Conservation (phyloP, 2,113 vertebrate genomes). For the Piaya cayana region DNA sequence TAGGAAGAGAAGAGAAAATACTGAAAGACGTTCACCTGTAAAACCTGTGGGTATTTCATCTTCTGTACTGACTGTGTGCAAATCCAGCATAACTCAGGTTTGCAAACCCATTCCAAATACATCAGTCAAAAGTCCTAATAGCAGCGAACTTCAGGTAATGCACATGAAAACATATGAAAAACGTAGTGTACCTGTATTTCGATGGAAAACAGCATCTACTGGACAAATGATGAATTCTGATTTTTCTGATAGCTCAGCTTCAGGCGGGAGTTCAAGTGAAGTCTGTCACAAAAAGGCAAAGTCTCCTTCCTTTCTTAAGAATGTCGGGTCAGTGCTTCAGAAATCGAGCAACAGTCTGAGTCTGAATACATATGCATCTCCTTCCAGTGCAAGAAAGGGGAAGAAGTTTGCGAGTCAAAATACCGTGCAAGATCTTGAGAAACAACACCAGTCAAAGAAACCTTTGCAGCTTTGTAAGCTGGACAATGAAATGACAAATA, state of each 20-base stretch:
- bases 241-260: not conserved
- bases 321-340: not conserved
- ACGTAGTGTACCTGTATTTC: not conserved
- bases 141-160: not conserved
- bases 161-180: not conserved
- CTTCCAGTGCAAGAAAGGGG: not conserved
- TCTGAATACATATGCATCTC: not conserved
- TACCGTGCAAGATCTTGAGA: not conserved
- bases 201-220: not conserved
- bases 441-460: not conserved
- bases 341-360: not conserved
- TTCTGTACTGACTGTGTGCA: not conserved
- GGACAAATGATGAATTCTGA: not conserved
- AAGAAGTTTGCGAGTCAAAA: conserved; percentile 37
- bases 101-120: not conserved
- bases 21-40: not conserved
- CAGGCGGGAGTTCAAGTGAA: not conserved
- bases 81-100: not conserved
- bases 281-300: not conserved
- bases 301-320: not conserved
- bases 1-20: conserved; percentile 46
- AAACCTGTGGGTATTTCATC: not conserved
- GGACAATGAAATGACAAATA: conserved; percentile 35
- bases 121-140: not conserved
- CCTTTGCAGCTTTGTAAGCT: conserved; percentile 54